Conservation (phyloP, 2,797 vertebrate species). For the Amniataba percoides region DNA sequence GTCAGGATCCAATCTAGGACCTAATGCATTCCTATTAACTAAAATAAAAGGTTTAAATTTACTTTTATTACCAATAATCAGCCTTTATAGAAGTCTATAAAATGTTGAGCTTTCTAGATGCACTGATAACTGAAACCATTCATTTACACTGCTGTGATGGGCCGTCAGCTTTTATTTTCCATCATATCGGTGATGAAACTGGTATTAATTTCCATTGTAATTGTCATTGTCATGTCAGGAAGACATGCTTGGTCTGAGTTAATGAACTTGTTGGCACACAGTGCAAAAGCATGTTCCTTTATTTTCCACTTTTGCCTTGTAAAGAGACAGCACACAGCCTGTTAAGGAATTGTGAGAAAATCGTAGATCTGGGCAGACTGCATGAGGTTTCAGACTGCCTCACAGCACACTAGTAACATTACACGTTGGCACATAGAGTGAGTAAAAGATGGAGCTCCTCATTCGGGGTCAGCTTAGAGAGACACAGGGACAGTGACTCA, state of each 20-base stretch:
- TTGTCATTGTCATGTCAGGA: background rate
- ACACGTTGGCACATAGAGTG: constrained; percentile 17
- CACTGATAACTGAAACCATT: background rate
- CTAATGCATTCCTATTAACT: background rate
- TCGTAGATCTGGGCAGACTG: background rate
- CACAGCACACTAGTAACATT: background rate
- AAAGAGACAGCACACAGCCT: background rate
- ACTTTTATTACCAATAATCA: background rate
- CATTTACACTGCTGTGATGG: background rate
- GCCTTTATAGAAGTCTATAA: background rate
- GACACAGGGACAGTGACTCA: constrained; percentile 59
- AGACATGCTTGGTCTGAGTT: background rate
- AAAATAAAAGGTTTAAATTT: background rate
- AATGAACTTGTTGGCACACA: background rate
- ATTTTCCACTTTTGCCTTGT: background rate
- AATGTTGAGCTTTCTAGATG: background rate
- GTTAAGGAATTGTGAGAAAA: background rate
- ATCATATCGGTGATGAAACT: background rate
- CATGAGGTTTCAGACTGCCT: background rate
- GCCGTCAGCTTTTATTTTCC: background rate
- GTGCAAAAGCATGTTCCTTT: background rate
- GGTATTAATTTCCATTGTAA: background rate
- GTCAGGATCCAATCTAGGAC: background rate
- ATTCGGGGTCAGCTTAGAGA: constrained; percentile 41
- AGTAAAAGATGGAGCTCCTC: constrained; percentile 37